Base-by-base conservation (phyloP, 1,140 invertebrate species). In the Orussus abietinus region DNA sequence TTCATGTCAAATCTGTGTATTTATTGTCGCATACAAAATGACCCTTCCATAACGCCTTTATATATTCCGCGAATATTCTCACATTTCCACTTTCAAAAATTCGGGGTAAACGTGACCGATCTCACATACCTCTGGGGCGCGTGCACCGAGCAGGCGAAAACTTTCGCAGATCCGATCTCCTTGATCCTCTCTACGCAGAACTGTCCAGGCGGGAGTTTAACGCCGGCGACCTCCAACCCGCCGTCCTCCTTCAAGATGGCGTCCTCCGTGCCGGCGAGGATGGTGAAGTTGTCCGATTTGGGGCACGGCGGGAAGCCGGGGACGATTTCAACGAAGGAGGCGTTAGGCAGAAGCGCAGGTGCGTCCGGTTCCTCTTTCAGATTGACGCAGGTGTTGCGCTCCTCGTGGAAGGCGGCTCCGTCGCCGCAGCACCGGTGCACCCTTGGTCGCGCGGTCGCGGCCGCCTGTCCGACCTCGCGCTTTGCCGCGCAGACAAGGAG, bases 171-270 rank as follows among this genome's bases (percentile, higher is more conserved):
- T 2, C 75, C 66, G 25, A 69, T 53, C 53, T 78, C 76, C 29
- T 72, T 52, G 11, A 80, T 64, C 30, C 69, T 68, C 54, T 85
- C 84, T 40, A 84, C 64, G 59, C 84, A 86, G 65, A 78, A 85
- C 38, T 75, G 74, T 41, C 63, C 74, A 38, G 60, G 59, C 15
- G 63, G 61, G 50, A 80, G 65, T 39, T 66, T 55, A 34, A 68
- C 50, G 2, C 78, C 79, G 55, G 77, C 72, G 12, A 64, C 55
- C 11, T 57, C 52, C 25, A 82, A 53, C 17, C 61, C 56, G 7
- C 74, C 74, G 14, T 77, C 74, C 0, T 64, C 39, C 22, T 73
- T 49, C 7, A 74, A 48, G n/a, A 58, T 49, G 1, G 69, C 64
- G 19, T 75, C 69, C 13, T 70, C 61, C 31, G 75, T 58, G 15